Evolutionary conservation across 2,888 invertebrate genomes (phyloP), one percentile per base, ranked within the genome.

Genomic region (Polietes domitor): DNA sequence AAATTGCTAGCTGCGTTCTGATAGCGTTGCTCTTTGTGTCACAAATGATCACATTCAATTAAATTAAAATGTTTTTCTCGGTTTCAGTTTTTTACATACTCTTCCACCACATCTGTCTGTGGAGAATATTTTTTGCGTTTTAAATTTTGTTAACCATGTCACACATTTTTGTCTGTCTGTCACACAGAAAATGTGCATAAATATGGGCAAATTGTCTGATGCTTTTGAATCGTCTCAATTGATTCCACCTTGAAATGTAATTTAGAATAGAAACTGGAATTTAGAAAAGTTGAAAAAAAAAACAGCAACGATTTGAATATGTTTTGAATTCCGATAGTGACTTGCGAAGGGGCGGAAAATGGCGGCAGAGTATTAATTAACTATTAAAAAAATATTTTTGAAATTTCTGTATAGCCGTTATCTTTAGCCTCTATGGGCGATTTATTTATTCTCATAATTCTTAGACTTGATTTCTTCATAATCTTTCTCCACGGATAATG

Each of bases 241-340:
- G 75, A 82, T 79, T 58, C 47, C 28, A 79, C 82, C 82, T 82
- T 82, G 78, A 82, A 79, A 65, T 75, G 82, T 78, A 75, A 76
- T 82, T 78, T 53, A 72, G 53, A 53, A 53, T 15, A 53, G 41
- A 17, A 37, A 41, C 19, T 41, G 65, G 21, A 17, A 37, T 65
- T 65, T 65, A 17, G 24, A n/a, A 32, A 32, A 47, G n/a, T 32
- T 37, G 37, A 37, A 3, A 32, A 32, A 3, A 32, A 32, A 3
- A 32, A 32, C 32, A 32, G 7, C 3, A 37, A 37, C 12, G 37
- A 37, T 37, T 37, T 37, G 37, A 37, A 37, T 37, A 37, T 12
- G 12, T 37, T 37, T 37, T 7, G 37, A 37, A 37, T 37, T 3
- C 12, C 6, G 6, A 37, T 37, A 9, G 37, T 9, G 10, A 3